These are phyloP conservation scores for Bufo bufo DNA, from an alignment of 2,113 vertebrate genomes.

Conservation along the genomic window DNA sequence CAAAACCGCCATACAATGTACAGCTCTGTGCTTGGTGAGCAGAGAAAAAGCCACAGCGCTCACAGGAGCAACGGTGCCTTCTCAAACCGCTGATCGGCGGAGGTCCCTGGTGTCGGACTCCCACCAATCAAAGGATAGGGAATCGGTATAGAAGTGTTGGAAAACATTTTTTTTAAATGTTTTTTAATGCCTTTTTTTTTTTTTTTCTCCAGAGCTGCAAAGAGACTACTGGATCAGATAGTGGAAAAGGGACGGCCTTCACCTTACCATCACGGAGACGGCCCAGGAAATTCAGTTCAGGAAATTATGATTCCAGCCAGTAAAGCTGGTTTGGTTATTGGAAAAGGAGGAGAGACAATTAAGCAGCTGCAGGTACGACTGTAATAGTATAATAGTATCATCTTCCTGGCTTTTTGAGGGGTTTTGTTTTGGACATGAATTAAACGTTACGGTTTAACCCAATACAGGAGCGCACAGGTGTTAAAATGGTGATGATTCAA, in stretches of 20 bases:
- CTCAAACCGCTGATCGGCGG: no score
- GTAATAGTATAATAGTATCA: background rate
- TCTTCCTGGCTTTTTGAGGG: slow-evolving; percentile 34
- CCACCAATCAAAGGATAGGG: no score
- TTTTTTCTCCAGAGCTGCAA: slow-evolving; percentile 77
- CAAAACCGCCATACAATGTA: no score
- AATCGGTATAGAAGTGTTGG: no score
- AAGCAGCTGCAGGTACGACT: slow-evolving; percentile 90
- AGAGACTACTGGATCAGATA: slow-evolving; percentile 91
- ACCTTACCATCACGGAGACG: slow-evolving; percentile 95
- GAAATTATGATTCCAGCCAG: slow-evolving; percentile 97
- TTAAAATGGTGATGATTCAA: slow-evolving; percentile 99
- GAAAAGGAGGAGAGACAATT: slow-evolving; percentile 97
- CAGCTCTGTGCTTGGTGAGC: no score
- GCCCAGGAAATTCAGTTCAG: slow-evolving; percentile 93
- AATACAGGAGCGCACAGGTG: slow-evolving; percentile 89
- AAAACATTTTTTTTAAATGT: no score
- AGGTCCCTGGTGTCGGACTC: no score
- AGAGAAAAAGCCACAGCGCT: no score
- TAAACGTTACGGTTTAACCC: background rate
- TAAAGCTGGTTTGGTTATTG: slow-evolving; percentile 97
- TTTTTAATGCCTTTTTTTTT: no score
- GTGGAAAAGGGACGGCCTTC: slow-evolving; percentile 95
- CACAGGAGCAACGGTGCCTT: no score
- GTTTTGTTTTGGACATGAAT: no score